Conservation (phyloP, 2,797 vertebrate species). For the Sarcoramphus papa region DNA sequence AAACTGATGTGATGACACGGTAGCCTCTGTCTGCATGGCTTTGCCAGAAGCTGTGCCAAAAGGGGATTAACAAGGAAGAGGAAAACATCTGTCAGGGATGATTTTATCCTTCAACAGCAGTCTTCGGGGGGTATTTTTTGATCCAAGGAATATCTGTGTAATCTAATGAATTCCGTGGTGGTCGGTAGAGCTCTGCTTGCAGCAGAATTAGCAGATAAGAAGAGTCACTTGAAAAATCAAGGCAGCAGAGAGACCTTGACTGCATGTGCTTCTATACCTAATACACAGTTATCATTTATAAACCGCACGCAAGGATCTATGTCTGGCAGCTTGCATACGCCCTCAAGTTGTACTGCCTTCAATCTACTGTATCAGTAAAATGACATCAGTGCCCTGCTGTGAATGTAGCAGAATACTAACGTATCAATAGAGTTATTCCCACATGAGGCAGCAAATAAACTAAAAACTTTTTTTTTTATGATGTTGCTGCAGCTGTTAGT, state of each 20-base stretch:
- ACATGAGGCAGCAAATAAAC: neutral
- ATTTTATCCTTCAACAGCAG: neutral
- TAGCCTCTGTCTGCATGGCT: neutral
- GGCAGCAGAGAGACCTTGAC: neutral
- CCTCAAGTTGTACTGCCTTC: neutral
- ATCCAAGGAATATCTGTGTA: constrained; percentile 5
- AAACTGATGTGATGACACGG: neutral
- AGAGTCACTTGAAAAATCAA: neutral
- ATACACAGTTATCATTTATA: neutral
- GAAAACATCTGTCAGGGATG: constrained; percentile 31
- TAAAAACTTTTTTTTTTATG: neutral
- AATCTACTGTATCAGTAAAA: neutral
- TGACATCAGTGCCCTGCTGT: neutral
- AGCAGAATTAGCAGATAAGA: neutral
- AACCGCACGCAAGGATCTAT: neutral
- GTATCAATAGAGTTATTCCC: neutral
- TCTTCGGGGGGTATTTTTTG: neutral
- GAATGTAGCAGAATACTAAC: neutral
- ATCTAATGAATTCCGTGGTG: neutral
- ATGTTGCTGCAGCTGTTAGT: neutral
- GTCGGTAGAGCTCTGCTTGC: neutral
- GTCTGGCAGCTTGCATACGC: neutral
- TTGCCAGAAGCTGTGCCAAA: constrained; percentile 9
- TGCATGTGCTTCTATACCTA: neutral
- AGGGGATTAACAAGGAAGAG: constrained; percentile 6